Conservation (phyloP, 2,888 invertebrate species). For the Nasonia oneida region DNA sequence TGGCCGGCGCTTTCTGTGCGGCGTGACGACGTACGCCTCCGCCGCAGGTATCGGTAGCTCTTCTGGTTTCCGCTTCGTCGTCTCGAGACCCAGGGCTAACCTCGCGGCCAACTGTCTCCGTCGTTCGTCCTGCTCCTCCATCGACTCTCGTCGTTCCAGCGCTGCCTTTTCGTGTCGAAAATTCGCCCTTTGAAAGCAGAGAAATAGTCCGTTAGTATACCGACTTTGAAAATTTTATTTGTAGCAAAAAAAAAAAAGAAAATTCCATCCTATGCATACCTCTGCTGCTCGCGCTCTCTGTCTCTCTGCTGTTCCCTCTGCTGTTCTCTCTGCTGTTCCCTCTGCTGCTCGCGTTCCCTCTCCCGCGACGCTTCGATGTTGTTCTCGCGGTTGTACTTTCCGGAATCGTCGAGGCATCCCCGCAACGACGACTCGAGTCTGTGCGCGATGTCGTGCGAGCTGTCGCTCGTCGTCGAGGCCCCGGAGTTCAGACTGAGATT, state of each 20-base stretch:
- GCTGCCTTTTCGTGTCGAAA: constrained; percentile 71
- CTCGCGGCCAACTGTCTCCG: constrained; percentile 75
- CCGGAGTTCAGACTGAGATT: constrained; percentile 83
- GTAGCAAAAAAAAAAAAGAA: neutral
- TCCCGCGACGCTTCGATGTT: constrained; percentile 24
- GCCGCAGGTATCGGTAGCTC: constrained; percentile 86
- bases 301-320: constrained; percentile 12
- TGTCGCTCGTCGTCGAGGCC: constrained; percentile 76
- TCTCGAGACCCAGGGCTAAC: constrained; percentile 84
- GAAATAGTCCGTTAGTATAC: neutral
- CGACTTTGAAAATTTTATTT: neutral
- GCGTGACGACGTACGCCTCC: constrained; percentile 92
- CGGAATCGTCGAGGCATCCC: constrained; percentile 48
- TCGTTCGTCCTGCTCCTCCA: constrained; percentile 76
- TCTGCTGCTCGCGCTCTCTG: constrained; percentile 34
- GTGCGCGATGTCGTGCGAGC: constrained; percentile 75
- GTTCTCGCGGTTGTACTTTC: constrained; percentile 55
- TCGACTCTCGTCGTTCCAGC: constrained; percentile 75
- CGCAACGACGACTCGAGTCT: constrained; percentile 69
- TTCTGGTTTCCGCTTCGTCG: constrained; percentile 84
- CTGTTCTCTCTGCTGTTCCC: constrained; percentile 4
- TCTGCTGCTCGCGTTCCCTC: constrained; percentile 19
- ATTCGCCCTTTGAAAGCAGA: constrained; percentile 66
- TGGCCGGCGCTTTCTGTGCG: constrained; percentile 91
- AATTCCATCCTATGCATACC: neutral